These are phyloP conservation scores for Hydrolagus colliei DNA, from an alignment of 2,797 vertebrate genomes.

Conservation along the genomic window DNA sequence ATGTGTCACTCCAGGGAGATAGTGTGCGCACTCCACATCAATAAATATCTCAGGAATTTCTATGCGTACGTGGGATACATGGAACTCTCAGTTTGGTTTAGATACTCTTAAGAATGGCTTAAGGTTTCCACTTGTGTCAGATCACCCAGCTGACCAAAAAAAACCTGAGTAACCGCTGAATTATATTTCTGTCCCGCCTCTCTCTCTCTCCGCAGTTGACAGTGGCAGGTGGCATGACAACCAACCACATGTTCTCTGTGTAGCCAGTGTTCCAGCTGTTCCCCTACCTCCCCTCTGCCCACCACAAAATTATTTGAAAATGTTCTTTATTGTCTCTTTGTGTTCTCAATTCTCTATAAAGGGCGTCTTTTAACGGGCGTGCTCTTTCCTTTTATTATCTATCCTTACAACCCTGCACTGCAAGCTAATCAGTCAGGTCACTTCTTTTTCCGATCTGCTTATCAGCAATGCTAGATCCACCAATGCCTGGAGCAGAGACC, in stretches of 20 bases:
- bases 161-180: background rate
- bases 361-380: background rate
- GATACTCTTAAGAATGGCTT: too few species aligned
- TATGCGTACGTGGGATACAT: too few species aligned
- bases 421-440: background rate
- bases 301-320: background rate
- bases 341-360: background rate
- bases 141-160: too few species aligned
- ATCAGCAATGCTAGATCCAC: background rate
- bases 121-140: too few species aligned
- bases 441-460: background rate
- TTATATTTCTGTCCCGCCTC: background rate
- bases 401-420: background rate
- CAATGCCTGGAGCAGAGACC: background rate
- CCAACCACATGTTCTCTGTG: background rate
- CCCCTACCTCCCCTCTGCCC: background rate
- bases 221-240: background rate
- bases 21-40: too few species aligned
- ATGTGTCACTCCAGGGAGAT: too few species aligned
- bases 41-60: too few species aligned
- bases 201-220: background rate
- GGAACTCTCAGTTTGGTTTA: too few species aligned
- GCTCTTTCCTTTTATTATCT: too few species aligned
- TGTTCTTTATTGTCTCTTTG: too few species aligned
- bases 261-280: background rate